Percentiles rank a stretch among this genome's conserved stretches.
These are phyloP conservation scores for Tyria jacobaeae DNA, from an alignment of 2,888 invertebrate genomes.

Conservation along the genomic window DNA sequence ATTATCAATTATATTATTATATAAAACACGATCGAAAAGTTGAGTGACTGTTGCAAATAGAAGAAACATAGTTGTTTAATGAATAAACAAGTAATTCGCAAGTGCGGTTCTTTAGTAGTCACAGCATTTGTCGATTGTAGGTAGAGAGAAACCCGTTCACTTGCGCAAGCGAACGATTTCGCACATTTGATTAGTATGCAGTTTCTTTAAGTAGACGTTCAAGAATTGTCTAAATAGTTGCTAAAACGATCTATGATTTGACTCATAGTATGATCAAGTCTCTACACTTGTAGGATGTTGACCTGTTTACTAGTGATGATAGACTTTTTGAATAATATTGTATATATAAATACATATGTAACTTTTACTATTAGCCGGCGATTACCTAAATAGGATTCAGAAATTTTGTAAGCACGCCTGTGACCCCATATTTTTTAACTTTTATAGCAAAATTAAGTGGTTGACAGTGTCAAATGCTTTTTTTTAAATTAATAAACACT, in stretches of 20 bases:
- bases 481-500: too few species aligned
- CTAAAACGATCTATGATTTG: not conserved
- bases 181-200: slow-evolving; percentile 36
- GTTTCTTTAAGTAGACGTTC: slow-evolving; percentile 43
- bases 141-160: slow-evolving; percentile 42
- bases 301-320: not conserved
- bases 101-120: slow-evolving; percentile 25
- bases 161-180: slow-evolving; percentile 43
- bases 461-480: too few species aligned
- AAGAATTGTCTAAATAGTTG: slow-evolving; percentile 14
- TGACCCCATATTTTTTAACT: too few species aligned
- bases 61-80: slow-evolving; percentile 27
- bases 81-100: slow-evolving; percentile 32
- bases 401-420: too few species aligned
- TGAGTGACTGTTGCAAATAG: slow-evolving; percentile 11
- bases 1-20: slow-evolving; percentile 5
- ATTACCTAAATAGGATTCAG: too few species aligned
- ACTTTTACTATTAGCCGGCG: too few species aligned
- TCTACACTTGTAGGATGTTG: not conserved
- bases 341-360: too few species aligned
- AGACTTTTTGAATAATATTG: not conserved
- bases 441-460: too few species aligned
- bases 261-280: not conserved
- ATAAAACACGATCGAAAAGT: slow-evolving; percentile 14
- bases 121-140: slow-evolving; percentile 17